phyloP scores from a whole-genome alignment of 2,113 vertebrate species.

The Phrynosoma platyrhinos region DNA sequence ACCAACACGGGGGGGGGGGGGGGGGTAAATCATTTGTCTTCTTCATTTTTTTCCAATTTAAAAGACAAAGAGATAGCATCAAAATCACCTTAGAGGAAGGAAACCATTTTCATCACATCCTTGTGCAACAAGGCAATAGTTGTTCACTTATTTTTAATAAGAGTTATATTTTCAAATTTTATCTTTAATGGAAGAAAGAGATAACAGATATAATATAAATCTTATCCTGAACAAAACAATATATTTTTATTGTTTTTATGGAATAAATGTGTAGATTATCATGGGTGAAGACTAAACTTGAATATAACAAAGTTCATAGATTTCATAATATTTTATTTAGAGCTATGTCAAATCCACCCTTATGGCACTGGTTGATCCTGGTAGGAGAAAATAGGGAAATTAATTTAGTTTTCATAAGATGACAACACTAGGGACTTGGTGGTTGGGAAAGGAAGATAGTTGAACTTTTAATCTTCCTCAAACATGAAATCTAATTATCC shows the following conservation, averaged over 20 bases:
- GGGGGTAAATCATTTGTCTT: slow-evolving; percentile 47
- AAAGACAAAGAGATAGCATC: slow-evolving; percentile 36
- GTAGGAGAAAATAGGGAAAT: background rate
- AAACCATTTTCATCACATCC: slow-evolving; percentile 15
- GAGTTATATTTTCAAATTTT: background rate
- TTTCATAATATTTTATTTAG: background rate
- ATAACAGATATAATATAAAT: background rate
- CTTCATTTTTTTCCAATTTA: slow-evolving; percentile 52
- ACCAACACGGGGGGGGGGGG: no score
- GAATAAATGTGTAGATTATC: background rate
- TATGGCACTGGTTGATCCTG: background rate
- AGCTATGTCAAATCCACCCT: background rate
- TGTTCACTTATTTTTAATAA: background rate
- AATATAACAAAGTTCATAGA: background rate
- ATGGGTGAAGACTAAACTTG: background rate
- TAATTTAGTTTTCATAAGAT: background rate
- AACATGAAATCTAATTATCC: background rate
- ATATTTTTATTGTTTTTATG: background rate
- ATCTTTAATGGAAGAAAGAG: background rate
- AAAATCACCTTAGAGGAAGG: slow-evolving; percentile 27
- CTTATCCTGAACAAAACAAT: background rate
- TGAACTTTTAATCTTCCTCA: background rate
- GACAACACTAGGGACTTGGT: background rate
- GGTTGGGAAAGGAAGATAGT: background rate
- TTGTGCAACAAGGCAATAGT: background rate